A percentile compares a stretch with the other conserved stretches of the same genome.
These are phyloP conservation scores for Capreolus pygargus DNA, from an alignment of 2,113 vertebrate species.

Conservation along the genomic window DNA sequence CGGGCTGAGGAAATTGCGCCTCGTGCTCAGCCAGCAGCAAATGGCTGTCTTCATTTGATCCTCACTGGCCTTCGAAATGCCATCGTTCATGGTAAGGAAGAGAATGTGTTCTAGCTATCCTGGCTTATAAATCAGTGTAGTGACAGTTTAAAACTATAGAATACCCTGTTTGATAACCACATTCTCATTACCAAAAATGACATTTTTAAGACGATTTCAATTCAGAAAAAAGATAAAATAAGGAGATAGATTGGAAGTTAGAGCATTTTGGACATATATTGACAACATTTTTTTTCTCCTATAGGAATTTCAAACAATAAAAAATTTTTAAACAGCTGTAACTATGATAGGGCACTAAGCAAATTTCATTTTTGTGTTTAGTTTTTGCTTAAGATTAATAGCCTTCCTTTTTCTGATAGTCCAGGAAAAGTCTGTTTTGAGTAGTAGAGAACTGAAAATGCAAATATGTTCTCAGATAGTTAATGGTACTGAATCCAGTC, in stretches of 20 bases:
- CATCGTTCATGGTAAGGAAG: neutral
- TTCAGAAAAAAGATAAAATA: neutral
- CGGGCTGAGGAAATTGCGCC: accelerated
- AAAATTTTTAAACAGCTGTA: neutral
- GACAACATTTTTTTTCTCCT: neutral
- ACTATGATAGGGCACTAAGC: neutral
- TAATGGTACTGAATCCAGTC: neutral
- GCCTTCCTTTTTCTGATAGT: neutral
- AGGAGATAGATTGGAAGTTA: neutral
- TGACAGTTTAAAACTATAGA: neutral
- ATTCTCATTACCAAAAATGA: neutral
- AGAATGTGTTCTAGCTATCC: neutral
- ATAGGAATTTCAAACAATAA: neutral
- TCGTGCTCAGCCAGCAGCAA: accelerated
- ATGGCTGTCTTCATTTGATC: accelerated
- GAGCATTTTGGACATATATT: neutral
- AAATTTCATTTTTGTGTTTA: neutral
- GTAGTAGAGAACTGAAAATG: neutral
- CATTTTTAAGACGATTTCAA: neutral
- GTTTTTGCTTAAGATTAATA: neutral
- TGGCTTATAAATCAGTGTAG: neutral
- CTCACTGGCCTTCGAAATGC: neutral
- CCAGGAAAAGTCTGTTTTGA: neutral
- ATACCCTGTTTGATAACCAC: neutral
- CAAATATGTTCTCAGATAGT: neutral